These are phyloP conservation scores for Oxyura jamaicensis DNA, from an alignment of 2,113 vertebrate species.

Conservation along the genomic window DNA sequence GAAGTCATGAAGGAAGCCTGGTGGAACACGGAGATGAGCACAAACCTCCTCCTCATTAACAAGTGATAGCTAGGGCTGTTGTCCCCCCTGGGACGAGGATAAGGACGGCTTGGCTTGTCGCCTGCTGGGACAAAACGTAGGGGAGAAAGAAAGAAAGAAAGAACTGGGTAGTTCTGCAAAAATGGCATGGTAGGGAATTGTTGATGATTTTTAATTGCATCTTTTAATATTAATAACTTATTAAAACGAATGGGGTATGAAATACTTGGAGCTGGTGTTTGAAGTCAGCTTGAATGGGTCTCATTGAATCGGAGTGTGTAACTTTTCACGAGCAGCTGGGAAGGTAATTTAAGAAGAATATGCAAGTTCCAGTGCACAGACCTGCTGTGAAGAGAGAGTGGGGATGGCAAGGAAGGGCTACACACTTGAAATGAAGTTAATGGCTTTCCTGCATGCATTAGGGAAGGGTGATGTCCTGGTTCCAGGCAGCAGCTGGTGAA, in stretches of 20 bases:
- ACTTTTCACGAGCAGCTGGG: background rate
- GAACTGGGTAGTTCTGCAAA: background rate
- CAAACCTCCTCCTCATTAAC: background rate
- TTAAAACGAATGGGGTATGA: background rate
- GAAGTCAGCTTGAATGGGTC: background rate
- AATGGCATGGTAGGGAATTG: background rate
- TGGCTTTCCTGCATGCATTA: background rate
- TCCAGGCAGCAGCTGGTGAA: background rate
- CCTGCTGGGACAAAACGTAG: background rate
- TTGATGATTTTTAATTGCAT: background rate
- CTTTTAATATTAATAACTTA: background rate
- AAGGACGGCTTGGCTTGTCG: background rate
- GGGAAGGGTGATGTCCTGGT: background rate
- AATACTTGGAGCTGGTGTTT: background rate
- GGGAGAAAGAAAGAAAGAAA: too few relatives aligned
- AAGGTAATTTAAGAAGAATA: background rate
- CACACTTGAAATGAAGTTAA: background rate
- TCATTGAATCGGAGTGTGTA: background rate
- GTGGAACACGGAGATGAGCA: background rate
- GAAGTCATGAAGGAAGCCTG: background rate
- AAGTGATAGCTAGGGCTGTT: background rate
- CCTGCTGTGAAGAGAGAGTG: accelerated
- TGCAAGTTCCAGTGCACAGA: background rate
- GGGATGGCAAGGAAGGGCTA: background rate
- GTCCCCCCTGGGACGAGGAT: background rate